Evolutionary conservation across 2,888 invertebrate species (phyloP).

Genomic region (Hoplodrina ambigua): DNA sequence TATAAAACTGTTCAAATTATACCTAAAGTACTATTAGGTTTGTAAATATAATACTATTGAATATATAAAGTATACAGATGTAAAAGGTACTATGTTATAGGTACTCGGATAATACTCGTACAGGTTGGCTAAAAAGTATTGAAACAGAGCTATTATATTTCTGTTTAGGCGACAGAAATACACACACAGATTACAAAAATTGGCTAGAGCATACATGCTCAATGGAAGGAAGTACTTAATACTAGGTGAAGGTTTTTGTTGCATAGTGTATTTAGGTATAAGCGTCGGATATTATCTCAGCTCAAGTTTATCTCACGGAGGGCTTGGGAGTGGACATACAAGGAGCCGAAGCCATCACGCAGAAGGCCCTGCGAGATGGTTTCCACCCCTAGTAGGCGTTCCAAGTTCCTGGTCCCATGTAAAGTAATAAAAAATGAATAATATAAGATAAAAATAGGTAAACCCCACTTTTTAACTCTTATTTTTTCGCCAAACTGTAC

Average conservation of each 20-base stretch:
- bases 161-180: not conserved
- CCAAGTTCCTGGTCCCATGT: too few relatives aligned
- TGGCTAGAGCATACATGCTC: too few relatives aligned
- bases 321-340: too few relatives aligned
- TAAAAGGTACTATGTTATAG: constrained; percentile 34
- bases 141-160: not conserved
- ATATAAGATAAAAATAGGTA: not conserved
- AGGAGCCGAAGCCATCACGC: too few relatives aligned
- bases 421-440: too few relatives aligned
- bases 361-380: too few relatives aligned
- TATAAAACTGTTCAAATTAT: not conserved
- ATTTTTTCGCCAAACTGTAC: constrained; percentile 12
- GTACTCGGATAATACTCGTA: constrained; percentile 42
- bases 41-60: constrained; percentile 30
- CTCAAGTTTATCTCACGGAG: not conserved
- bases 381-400: too few relatives aligned
- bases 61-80: constrained; percentile 19
- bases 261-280: not conserved
- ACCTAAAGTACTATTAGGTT: constrained; percentile 23
- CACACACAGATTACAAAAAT: too few relatives aligned
- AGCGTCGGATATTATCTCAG: not conserved
- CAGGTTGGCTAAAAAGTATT: constrained; percentile 7
- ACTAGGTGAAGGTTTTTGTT: not conserved
- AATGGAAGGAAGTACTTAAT: not conserved
- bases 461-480: not conserved